Conservation (phyloP, 2,113 vertebrate species). For the Castor canadensis region DNA sequence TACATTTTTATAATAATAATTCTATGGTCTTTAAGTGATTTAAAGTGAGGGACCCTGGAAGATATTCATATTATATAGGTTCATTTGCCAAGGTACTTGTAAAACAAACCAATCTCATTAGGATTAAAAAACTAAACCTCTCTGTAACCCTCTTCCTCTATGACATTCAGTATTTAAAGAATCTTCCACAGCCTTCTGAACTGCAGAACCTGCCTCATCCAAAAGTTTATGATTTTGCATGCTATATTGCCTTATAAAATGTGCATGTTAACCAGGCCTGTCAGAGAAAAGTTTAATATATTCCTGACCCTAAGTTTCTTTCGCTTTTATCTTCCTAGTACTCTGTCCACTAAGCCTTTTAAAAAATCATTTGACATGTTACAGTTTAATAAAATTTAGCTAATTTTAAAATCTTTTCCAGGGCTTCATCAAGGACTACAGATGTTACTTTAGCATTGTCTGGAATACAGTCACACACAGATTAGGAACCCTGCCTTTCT, state of each 20-base stretch:
- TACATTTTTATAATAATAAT: not conserved
- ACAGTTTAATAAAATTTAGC: not conserved
- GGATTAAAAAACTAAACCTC: accelerated
- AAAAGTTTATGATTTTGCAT: not conserved
- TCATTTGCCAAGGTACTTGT: not conserved
- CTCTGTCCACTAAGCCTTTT: not conserved
- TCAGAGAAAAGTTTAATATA: not conserved
- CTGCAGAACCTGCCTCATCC: not conserved
- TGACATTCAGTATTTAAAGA: not conserved
- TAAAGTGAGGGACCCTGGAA: not conserved
- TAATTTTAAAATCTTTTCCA: not conserved
- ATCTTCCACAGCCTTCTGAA: not conserved
- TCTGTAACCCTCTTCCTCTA: not conserved
- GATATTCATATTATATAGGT: not conserved
- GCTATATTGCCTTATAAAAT: not conserved
- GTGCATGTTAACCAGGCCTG: not conserved
- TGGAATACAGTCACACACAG: not conserved
- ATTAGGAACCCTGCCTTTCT: not conserved
- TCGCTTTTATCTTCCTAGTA: not conserved
- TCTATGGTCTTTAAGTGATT: not conserved
- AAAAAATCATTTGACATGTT: not conserved
- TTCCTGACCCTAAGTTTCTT: not conserved
- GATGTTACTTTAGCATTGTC: not conserved
- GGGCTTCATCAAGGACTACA: not conserved
- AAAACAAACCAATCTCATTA: not conserved